phyloP scores from a whole-genome alignment of 92 coral and sea anemone genomes.

The Zoanthus sansibaricus region DNA sequence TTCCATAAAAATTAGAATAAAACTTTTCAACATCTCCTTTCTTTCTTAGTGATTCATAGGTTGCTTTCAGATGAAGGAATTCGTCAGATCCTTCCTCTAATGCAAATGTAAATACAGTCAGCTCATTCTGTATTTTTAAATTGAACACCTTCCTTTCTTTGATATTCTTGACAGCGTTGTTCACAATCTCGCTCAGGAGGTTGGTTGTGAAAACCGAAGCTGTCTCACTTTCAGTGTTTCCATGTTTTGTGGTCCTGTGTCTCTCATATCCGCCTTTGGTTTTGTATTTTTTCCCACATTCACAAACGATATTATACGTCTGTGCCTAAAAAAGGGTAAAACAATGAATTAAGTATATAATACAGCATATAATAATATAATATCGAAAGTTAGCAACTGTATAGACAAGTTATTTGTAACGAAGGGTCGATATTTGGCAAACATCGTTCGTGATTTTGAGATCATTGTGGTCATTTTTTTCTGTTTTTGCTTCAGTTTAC shows the following conservation, averaged over 20 bases:
- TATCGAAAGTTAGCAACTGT: neutral
- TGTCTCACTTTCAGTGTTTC: constrained; percentile 46
- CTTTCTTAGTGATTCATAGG: constrained; percentile 57
- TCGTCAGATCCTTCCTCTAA: constrained; percentile 57
- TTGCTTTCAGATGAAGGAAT: constrained; percentile 48
- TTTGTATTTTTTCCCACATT: constrained; percentile 60
- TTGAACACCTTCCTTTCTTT: constrained; percentile 3
- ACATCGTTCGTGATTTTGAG: constrained; percentile 1
- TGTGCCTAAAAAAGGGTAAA: constrained; percentile 49
- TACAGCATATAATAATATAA: too few species aligned
- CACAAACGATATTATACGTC: constrained; percentile 43
- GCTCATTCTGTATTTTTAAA: constrained; percentile 46
- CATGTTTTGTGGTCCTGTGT: constrained; percentile 62
- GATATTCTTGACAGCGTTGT: neutral
- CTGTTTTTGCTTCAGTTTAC: neutral
- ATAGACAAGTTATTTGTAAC: neutral
- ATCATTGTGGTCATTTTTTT: neutral
- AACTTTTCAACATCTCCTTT: constrained; percentile 64
- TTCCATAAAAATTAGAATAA: constrained; percentile 67
- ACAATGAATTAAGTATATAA: neutral
- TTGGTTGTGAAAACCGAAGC: constrained; percentile 30
- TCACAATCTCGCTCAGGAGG: constrained; percentile 30
- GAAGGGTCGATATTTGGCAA: neutral
- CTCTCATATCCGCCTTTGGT: constrained; percentile 64
- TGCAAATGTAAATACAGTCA: constrained; percentile 35